Evolutionary conservation across 2,113 vertebrate genomes (phyloP).

Genomic region (Sakesphorus luctuosus): DNA sequence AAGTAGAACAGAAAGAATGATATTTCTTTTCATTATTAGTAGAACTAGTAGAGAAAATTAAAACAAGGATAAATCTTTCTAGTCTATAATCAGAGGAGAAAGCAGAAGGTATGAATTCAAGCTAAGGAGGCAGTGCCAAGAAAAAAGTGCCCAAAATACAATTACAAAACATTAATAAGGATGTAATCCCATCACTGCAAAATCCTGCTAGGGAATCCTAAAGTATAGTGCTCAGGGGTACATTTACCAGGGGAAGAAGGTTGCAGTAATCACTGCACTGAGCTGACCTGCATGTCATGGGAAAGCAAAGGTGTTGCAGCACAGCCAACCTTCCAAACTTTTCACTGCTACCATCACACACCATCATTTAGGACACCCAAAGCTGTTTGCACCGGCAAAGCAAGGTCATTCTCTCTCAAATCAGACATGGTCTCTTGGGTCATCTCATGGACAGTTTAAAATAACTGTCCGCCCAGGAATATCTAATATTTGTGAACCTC

Average conservation of each 20-base stretch:
- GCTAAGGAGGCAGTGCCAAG: not conserved
- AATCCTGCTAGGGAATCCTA: not conserved
- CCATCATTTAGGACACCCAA: not conserved
- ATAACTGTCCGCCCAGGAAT: not conserved
- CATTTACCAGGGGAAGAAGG: not conserved
- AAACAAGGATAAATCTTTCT: not conserved
- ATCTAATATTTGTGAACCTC: not conserved
- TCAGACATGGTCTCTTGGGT: not conserved
- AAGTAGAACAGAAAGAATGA: not conserved
- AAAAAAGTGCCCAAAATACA: not conserved
- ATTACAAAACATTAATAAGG: not conserved
- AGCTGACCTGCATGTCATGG: not conserved
- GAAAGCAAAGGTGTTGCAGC: not conserved
- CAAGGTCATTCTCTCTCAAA: not conserved
- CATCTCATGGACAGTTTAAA: not conserved
- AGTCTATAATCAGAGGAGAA: not conserved
- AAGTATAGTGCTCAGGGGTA: not conserved
- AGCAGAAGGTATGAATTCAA: not conserved
- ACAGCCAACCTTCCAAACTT: not conserved
- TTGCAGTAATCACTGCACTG: not conserved
- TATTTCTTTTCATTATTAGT: not conserved
- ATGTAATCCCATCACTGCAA: not conserved
- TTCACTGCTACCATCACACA: not conserved
- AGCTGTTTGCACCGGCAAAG: fast-evolving
- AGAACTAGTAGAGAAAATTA: not conserved